Evolutionary conservation across 2,888 invertebrate genomes (phyloP).

Genomic region (Trichacis sp.): DNA sequence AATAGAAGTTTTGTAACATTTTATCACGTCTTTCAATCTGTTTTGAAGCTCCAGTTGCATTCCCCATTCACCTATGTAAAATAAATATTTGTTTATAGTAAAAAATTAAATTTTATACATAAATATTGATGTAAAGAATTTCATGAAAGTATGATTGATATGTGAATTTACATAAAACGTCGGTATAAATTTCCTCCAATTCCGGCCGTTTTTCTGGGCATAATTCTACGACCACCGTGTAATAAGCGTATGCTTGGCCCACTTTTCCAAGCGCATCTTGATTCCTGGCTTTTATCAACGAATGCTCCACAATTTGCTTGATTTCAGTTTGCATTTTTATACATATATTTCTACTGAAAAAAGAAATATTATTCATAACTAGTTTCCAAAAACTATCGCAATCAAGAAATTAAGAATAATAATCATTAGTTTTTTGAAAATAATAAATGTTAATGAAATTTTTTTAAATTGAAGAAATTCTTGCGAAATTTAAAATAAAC

Average conservation of each 20-base stretch:
- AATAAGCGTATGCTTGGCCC: conserved; percentile 58
- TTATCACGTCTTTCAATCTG: conserved; percentile 47
- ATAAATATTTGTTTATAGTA: too few relatives aligned
- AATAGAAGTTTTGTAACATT: conserved; percentile 53
- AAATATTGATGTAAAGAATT: too few relatives aligned
- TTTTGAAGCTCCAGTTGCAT: conserved; percentile 48
- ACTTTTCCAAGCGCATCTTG: conserved; percentile 51
- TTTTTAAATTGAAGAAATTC: too few relatives aligned
- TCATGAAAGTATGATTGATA: too few relatives aligned
- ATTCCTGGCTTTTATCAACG: conserved; percentile 53
- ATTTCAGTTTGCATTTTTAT: conserved; percentile 51
- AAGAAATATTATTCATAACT: too few relatives aligned
- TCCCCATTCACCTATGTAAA: conserved; percentile 60
- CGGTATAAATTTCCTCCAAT: conserved; percentile 54
- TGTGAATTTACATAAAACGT: conserved; percentile 50
- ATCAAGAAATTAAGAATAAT: too few relatives aligned
- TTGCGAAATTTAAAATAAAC: too few relatives aligned
- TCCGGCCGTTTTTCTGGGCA: conserved; percentile 48
- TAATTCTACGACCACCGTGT: conserved; percentile 53
- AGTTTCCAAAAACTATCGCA: too few relatives aligned
- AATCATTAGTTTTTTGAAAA: too few relatives aligned
- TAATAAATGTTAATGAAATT: too few relatives aligned
- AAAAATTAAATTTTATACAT: too few relatives aligned
- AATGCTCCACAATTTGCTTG: conserved; percentile 47
- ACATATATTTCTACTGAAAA: not conserved